Percentiles rank a stretch among this genome's conserved stretches.
Evolutionary conservation across 2,888 invertebrate species (phyloP).

Genomic region (Drosophila leonis): DNA sequence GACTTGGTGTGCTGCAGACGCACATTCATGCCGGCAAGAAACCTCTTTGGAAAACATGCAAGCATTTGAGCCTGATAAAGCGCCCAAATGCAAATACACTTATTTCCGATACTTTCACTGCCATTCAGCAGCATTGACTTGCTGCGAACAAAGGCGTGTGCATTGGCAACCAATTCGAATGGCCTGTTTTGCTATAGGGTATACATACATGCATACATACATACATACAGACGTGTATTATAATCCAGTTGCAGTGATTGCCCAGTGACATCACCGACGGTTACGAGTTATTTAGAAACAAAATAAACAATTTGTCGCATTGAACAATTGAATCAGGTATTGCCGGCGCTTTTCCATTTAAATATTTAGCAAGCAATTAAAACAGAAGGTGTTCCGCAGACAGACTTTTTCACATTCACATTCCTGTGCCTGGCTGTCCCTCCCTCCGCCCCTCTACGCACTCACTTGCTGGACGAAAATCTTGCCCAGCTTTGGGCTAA

Average conservation of each 20-base stretch:
- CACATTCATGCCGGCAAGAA: constrained; percentile 11
- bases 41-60: constrained; percentile 2
- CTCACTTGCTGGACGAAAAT: no score
- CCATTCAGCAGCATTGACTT: not conserved
- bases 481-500: no score
- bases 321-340: constrained; percentile 34
- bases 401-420: constrained; percentile 11
- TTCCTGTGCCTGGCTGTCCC: not conserved
- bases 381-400: constrained; percentile 35
- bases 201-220: not conserved
- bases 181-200: not conserved
- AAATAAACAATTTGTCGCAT: constrained; percentile 41
- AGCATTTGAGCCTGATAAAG: not conserved
- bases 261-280: constrained; percentile 58
- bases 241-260: constrained; percentile 39
- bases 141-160: not conserved
- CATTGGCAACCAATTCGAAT: not conserved
- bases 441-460: no score
- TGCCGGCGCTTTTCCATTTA: constrained; percentile 37
- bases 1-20: not conserved
- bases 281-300: constrained; percentile 45
- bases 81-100: constrained; percentile 2
- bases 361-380: constrained; percentile 32
- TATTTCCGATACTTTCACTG: not conserved
- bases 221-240: not conserved